Percentiles rank a stretch among this genome's conserved stretches.
Evolutionary conservation across 2,888 invertebrate genomes (phyloP).

Genomic region (Andrena flavipes): DNA sequence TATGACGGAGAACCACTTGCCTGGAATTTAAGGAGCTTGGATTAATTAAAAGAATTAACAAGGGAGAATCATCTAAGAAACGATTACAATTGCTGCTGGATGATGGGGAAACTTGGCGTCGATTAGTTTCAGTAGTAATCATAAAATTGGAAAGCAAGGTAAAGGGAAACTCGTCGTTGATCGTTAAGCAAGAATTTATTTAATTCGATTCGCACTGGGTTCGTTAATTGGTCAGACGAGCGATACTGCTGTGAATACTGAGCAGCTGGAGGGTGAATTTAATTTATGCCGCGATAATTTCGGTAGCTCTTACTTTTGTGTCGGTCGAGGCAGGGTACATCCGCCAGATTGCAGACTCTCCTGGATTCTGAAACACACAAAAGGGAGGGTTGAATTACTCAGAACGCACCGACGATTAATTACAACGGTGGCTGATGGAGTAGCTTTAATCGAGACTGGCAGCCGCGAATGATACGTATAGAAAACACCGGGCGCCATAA

Average conservation of each 20-base stretch:
- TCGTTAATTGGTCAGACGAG: slow-evolving; percentile 17
- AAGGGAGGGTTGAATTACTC: not conserved
- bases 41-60: not conserved
- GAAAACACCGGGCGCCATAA: not conserved
- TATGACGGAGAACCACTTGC: slow-evolving; percentile 85
- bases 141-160: too few species aligned
- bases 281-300: slow-evolving; percentile 15
- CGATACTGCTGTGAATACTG: not conserved
- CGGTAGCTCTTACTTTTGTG: slow-evolving; percentile 70
- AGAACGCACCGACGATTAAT: not conserved
- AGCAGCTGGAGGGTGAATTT: not conserved
- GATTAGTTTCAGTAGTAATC: not conserved
- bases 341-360: slow-evolving; percentile 71
- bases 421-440: not conserved
- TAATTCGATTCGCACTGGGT: not conserved
- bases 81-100: not conserved
- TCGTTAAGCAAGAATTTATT: too few species aligned
- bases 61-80: not conserved
- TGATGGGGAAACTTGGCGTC: too few species aligned
- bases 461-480: not conserved
- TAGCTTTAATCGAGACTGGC: not conserved
- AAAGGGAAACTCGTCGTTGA: too few species aligned
- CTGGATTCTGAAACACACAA: slow-evolving; percentile 60
- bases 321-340: slow-evolving; percentile 68
- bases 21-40: slow-evolving; percentile 72